phyloP scores from a whole-genome alignment of 2,797 vertebrate genomes.

The Poecile montanus region DNA sequence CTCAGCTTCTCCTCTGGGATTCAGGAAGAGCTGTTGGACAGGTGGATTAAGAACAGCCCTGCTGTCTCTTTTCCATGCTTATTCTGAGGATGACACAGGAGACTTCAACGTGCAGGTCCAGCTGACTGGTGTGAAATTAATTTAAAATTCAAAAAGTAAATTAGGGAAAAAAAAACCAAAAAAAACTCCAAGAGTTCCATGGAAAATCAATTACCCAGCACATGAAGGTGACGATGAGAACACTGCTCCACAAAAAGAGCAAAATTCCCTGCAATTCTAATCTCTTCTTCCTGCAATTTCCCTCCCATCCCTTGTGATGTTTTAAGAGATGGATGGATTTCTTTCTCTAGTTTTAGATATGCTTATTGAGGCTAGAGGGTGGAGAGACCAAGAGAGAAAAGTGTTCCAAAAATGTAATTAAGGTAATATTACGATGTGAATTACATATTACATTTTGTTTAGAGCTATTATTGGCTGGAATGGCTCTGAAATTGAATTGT shows the following conservation, averaged over 20 bases:
- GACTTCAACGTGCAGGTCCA: not conserved
- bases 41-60: not conserved
- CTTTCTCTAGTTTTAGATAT: constrained; percentile 26
- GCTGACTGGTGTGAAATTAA: constrained; percentile 7
- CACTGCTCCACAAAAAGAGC: not conserved
- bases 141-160: constrained; percentile 48
- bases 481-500: constrained; percentile 64
- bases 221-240: not conserved
- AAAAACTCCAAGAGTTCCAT: not conserved
- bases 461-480: constrained; percentile 65
- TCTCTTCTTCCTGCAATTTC: constrained; percentile 36
- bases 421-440: constrained; percentile 59
- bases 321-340: constrained; percentile 13
- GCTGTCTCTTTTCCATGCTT: not conserved
- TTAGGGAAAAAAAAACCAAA: not conserved
- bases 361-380: constrained; percentile 38
- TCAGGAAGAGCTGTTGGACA: not conserved
- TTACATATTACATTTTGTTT: constrained; percentile 68
- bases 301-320: not conserved
- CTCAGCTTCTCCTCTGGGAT: not conserved
- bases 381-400: constrained; percentile 37
- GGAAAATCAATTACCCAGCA: constrained; percentile 50
- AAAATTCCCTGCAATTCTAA: constrained; percentile 49
- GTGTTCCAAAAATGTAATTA: constrained; percentile 65
- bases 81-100: not conserved